Percentiles rank a stretch among this genome's conserved stretches.
Evolutionary conservation across 2,797 vertebrate genomes (phyloP).

Genomic region (Melanotaenia pygmaea): DNA sequence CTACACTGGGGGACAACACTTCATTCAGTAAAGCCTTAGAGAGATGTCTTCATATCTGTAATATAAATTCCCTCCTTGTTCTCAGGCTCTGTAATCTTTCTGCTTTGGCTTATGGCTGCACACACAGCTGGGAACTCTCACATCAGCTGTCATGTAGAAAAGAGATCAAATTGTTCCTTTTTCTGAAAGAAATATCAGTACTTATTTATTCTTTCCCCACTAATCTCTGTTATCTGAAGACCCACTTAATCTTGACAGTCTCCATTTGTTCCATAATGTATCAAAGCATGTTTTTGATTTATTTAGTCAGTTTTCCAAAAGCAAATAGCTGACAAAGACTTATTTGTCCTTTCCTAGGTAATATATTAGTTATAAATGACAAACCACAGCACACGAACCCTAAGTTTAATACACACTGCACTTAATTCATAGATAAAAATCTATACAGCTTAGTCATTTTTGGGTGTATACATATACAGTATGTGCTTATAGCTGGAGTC

Average conservation of each 20-base stretch:
- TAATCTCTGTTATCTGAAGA: slow-evolving; percentile 56
- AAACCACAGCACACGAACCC: neutral
- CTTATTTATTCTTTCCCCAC: slow-evolving; percentile 48
- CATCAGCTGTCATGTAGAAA: slow-evolving; percentile 62
- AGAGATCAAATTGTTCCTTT: slow-evolving; percentile 61
- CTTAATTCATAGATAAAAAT: slow-evolving; percentile 1
- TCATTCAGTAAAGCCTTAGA: slow-evolving; percentile 44
- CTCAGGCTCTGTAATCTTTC: slow-evolving; percentile 75
- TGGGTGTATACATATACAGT: neutral
- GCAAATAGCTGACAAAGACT: slow-evolving; percentile 7
- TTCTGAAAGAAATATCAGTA: slow-evolving; percentile 45
- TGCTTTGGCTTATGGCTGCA: slow-evolving; percentile 66
- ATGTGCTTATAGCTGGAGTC: neutral
- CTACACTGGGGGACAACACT: slow-evolving; percentile 32
- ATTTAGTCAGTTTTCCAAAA: slow-evolving; percentile 18
- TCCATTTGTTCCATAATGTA: slow-evolving; percentile 37
- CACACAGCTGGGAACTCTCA: slow-evolving; percentile 82
- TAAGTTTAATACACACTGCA: neutral
- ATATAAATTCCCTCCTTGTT: slow-evolving; percentile 67
- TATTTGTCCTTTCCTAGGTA: neutral
- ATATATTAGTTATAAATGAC: neutral
- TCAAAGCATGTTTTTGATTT: slow-evolving; percentile 2
- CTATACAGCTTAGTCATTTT: neutral
- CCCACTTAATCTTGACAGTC: neutral
- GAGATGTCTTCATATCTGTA: slow-evolving; percentile 64